These are phyloP conservation scores for Neopelma chrysocephalum DNA, from an alignment of 2,797 vertebrate species.

Conservation along the genomic window DNA sequence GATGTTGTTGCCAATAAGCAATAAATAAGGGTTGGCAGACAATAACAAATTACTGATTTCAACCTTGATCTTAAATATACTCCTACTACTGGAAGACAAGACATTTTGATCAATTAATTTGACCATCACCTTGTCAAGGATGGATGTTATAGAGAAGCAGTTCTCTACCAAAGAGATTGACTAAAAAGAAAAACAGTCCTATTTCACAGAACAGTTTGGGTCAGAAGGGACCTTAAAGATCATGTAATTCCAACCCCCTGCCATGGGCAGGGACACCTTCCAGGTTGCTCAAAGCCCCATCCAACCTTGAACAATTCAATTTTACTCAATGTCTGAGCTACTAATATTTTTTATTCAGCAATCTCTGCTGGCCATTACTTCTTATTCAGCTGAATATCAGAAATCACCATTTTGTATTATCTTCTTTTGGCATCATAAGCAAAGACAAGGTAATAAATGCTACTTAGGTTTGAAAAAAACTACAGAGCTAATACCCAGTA, in stretches of 20 bases:
- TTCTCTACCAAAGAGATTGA: not conserved
- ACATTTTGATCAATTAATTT: not conserved
- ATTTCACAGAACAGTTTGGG: not conserved
- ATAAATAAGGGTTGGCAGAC: not conserved
- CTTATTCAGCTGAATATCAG: not conserved
- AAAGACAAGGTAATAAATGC: not conserved
- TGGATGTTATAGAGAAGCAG: not conserved
- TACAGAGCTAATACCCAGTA: not conserved
- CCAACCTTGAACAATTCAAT: not conserved
- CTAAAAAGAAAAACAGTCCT: not conserved
- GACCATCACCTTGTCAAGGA: not conserved
- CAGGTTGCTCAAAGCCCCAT: not conserved
- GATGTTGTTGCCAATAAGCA: not conserved
- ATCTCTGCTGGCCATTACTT: not conserved
- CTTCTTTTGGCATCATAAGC: not conserved
- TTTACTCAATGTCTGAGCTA: not conserved
- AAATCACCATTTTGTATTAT: not conserved
- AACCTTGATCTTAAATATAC: not conserved
- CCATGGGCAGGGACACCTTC: not conserved
- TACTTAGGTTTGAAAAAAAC: not conserved
- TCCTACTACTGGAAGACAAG: not conserved
- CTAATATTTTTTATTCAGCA: not conserved
- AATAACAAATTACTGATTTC: not conserved
- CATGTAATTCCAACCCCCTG: not conserved
- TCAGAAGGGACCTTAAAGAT: not conserved